Evolutionary conservation across 2,113 vertebrate species (phyloP).

Genomic region (Tamias sibiricus): DNA sequence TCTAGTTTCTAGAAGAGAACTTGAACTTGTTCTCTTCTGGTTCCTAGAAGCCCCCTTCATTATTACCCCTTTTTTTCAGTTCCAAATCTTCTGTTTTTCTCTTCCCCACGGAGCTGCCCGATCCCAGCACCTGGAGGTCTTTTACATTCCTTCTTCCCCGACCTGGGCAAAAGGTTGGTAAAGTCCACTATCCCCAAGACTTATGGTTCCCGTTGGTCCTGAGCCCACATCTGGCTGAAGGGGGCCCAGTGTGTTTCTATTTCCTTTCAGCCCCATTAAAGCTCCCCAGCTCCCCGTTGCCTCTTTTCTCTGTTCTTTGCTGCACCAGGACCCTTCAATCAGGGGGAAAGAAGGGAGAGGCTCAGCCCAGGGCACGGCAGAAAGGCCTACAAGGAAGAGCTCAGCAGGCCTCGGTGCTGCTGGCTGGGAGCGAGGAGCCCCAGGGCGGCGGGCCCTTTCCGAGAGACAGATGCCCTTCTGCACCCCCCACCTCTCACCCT

Average conservation of each 20-base stretch:
- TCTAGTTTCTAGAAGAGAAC: background rate
- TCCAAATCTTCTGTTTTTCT: background rate
- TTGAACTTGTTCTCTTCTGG: too few relatives aligned
- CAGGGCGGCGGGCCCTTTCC: background rate
- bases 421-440: fast-evolving
- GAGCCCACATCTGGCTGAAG: too few relatives aligned
- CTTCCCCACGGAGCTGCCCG: background rate
- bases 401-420: background rate
- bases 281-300: conserved; percentile 6
- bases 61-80: background rate
- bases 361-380: background rate
- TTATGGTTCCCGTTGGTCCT: fast-evolving
- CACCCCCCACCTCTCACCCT: background rate
- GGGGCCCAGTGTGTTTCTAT: background rate
- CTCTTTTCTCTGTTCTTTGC: conserved; percentile 66
- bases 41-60: background rate
- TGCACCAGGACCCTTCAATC: background rate
- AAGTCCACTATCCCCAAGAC: background rate
- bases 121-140: background rate
- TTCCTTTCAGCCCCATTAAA: conserved; percentile 64
- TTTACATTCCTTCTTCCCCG: background rate
- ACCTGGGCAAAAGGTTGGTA: background rate
- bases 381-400: background rate
- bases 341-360: background rate
- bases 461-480: background rate